These are phyloP conservation scores for Coelopa frigida DNA, from an alignment of 1,140 invertebrate species.

Conservation along the genomic window DNA sequence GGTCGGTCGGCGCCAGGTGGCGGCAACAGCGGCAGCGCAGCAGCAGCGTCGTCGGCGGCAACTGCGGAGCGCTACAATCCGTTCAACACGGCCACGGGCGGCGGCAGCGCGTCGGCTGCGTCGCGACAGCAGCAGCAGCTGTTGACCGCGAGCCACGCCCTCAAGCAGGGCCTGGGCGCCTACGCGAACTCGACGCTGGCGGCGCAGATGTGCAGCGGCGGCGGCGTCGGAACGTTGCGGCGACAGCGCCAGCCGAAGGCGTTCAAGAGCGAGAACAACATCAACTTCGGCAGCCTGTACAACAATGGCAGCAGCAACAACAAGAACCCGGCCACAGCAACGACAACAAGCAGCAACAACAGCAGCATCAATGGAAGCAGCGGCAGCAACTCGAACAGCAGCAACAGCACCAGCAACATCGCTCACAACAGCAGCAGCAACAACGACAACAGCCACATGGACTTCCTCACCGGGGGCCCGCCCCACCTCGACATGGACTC, in stretches of 20 bases:
- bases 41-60: background rate
- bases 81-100: slow-evolving; percentile 21
- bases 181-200: slow-evolving; percentile 40
- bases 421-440: slow-evolving; percentile 2
- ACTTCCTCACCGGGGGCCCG: background rate
- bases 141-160: slow-evolving; percentile 34
- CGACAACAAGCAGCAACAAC: slow-evolving; percentile 6
- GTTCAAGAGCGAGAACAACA: slow-evolving; percentile 43
- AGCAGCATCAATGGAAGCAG: background rate
- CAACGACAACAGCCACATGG: background rate
- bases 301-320: slow-evolving; percentile 19
- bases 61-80: slow-evolving; percentile 31
- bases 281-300: slow-evolving; percentile 26
- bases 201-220: slow-evolving; percentile 36
- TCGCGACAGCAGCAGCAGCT: slow-evolving; percentile 29
- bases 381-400: slow-evolving; percentile 2
- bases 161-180: slow-evolving; percentile 37
- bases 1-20: slow-evolving; percentile 19
- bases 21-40: slow-evolving; percentile 1
- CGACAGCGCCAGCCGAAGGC: slow-evolving; percentile 41
- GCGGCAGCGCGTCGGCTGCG: slow-evolving; percentile 9
- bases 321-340: slow-evolving; percentile 4
- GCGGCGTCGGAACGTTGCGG: slow-evolving; percentile 33
- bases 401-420: background rate
- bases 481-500: no score